A percentile compares a stretch with the other conserved stretches of the same genome.
Conservation (phyloP, 2,797 vertebrate genomes). For the Eutrigla gurnardus region DNA sequence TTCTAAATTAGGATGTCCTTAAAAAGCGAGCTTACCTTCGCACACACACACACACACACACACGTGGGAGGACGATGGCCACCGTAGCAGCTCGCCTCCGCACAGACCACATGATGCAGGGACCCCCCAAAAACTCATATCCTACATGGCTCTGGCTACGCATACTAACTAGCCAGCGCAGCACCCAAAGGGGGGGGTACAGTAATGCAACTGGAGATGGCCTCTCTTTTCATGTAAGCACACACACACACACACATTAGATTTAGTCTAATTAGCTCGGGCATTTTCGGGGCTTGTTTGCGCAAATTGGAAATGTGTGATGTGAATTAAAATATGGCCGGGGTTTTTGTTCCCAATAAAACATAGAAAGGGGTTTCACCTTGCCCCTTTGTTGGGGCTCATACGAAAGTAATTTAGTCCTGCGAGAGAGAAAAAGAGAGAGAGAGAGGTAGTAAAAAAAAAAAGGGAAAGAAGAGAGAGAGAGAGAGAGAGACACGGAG, state of each 20-base stretch:
- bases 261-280: conserved; percentile 80
- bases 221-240: conserved; percentile 57
- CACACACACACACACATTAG: conserved; percentile 53
- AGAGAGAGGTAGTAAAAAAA: conserved; percentile 64
- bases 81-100: conserved; percentile 36
- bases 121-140: conserved; percentile 69
- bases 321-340: conserved; percentile 88
- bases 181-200: conserved; percentile 57
- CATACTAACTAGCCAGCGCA: conserved; percentile 65
- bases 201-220: conserved; percentile 66
- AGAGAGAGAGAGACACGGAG: conserved; percentile 71
- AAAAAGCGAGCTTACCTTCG: conserved; percentile 36
- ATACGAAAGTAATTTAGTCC: conserved; percentile 93
- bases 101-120: conserved; percentile 62
- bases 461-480: conserved; percentile 45
- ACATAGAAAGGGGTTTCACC: conserved; percentile 84
- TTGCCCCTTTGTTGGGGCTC: conserved; percentile 86
- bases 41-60: conserved; percentile 5
- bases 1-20: conserved; percentile 48
- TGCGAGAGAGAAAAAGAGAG: conserved; percentile 60
- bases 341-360: conserved; percentile 85
- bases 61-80: conserved; percentile 28
- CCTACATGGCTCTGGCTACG: conserved; percentile 52
- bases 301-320: conserved; percentile 88
- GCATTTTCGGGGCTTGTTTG: conserved; percentile 86